Base-by-base conservation (phyloP, 1,140 invertebrate genomes). In the Tenebrio molitor region DNA sequence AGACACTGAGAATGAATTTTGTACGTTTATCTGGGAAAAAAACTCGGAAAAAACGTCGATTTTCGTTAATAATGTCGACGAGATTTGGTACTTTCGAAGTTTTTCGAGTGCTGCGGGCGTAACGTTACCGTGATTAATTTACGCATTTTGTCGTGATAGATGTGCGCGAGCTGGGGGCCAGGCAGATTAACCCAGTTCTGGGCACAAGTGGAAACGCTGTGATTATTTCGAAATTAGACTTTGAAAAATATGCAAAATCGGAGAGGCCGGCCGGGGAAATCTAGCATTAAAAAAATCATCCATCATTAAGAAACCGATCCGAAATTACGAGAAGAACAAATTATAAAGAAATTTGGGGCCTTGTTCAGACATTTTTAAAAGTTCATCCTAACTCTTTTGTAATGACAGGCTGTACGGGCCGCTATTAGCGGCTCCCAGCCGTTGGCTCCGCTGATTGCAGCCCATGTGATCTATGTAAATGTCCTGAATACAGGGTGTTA, bases 321-420 rank as follows among this genome's bases (percentile, higher is more conserved):
- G 53, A 53, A 71, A 71, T 63, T 71, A 74, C 58, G 39, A 67
- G 33, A n/a, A n/a, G n/a, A 46, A 71, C 73, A 29, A 74, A 74
- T 75, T 75, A 75, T 75, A 75, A 75, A 72, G 73, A 75, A 75
- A 75, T 75, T 75, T 75, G 69, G 73, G 73, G 53, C 42, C 73
- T 71, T 71, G 63, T 72, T 72, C 69, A 72, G 73, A 53, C 69
- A 68, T 42, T 74, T 69, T 70, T 63, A 71, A 50, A 33, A 74
- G 72, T 72, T 41, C 66, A 63, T 72, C 70, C 64, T 75, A 75
- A 75, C 73, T 75, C 69, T 75, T 75, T 72, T 75, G 73, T 75
- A 75, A 75, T 75, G 73, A 75, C 73, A 71, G 69, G 58, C 69
- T 71, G 63, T 50, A 39, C 69, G 23, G 33, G 6, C 69, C 58